Conservation (phyloP, 2,113 vertebrate species). For the Myiozetetes cayanensis region DNA sequence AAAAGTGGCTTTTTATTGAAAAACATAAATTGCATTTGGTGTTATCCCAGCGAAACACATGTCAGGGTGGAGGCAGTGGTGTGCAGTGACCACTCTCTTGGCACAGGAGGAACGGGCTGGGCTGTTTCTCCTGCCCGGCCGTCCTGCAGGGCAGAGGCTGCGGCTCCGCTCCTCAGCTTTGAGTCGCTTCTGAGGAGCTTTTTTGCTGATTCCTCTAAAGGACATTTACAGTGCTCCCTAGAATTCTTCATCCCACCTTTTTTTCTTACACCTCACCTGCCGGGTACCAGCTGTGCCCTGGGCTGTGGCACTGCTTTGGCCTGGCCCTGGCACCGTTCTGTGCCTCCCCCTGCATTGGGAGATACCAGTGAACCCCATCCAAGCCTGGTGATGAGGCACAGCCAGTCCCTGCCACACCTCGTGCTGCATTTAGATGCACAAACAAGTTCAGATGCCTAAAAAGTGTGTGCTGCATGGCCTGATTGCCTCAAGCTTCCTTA, state of each 20-base stretch:
- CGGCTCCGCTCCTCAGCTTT: rapidly evolving
- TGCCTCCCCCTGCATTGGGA: neutral
- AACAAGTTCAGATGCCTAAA: neutral
- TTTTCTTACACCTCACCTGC: rapidly evolving
- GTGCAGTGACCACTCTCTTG: neutral
- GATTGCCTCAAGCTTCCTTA: neutral
- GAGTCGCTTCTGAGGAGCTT: neutral
- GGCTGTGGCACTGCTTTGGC: neutral
- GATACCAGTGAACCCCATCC: neutral
- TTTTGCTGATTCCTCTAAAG: neutral
- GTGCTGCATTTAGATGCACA: neutral
- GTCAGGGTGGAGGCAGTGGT: neutral
- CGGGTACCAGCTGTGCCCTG: rapidly evolving
- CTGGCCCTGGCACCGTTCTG: rapidly evolving
- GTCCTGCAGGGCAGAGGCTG: rapidly evolving
- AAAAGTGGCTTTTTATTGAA: conserved; percentile 50
- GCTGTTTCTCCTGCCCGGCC: neutral
- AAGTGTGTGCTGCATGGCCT: rapidly evolving
- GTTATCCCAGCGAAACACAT: conserved; percentile 26
- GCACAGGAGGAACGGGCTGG: rapidly evolving
- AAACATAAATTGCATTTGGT: conserved; percentile 44
- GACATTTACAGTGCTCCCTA: rapidly evolving
- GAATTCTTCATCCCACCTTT: neutral
- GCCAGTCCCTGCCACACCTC: neutral
- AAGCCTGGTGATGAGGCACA: neutral